Evolutionary conservation across 2,797 vertebrate genomes (phyloP), one percentile per base, ranked within the genome.

Genomic region (Margarornis squamiger): DNA sequence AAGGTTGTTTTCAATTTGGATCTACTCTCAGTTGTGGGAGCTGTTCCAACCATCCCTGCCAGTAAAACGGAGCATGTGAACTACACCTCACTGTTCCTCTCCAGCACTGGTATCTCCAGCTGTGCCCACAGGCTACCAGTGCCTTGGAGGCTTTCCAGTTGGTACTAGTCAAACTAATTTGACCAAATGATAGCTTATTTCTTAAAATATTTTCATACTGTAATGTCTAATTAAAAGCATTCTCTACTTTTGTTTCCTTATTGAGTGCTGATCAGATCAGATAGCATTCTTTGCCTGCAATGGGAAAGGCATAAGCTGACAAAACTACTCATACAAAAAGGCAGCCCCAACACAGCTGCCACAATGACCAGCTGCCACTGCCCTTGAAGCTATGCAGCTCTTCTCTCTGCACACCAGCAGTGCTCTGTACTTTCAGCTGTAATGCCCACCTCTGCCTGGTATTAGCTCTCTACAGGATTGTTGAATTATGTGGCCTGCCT

Each of bases 331-430:
- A 5, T 39, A 55, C 29, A 34, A 39, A 71, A 77, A 84, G 54
- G n/a, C 23, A 72, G 14, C 12, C 17, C 22, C 51, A 52, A 26
- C 5, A 10, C 27, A 48, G 41, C 52, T 49, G 6, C 38, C 15
- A 18, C 24, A 24, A 2, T 0, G 0, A 41, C 23, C 22, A 57
- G 24, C 39, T 54, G n/a, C 41, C 49, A 29, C 10, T 3, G 2
- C 5, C 14, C 32, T 54, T 26, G 54, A 65, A 5, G 7, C 21
- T 16, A 13, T 1, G 0, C 30, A 41, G 14, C 30, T 63, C 34
- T 43, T 11, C 63, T 34, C 41, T 61, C 75, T 58, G 14, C 59
- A 29, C 8, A 17, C 8, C 74, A 59, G 32, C 20, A 45, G 6
- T 6, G 15, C 6, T 17, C 43, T 19, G 36, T 30, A 63, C 21